These are phyloP conservation scores for Malacoraja senta DNA, from an alignment of 2,797 vertebrate species.

Conservation along the genomic window DNA sequence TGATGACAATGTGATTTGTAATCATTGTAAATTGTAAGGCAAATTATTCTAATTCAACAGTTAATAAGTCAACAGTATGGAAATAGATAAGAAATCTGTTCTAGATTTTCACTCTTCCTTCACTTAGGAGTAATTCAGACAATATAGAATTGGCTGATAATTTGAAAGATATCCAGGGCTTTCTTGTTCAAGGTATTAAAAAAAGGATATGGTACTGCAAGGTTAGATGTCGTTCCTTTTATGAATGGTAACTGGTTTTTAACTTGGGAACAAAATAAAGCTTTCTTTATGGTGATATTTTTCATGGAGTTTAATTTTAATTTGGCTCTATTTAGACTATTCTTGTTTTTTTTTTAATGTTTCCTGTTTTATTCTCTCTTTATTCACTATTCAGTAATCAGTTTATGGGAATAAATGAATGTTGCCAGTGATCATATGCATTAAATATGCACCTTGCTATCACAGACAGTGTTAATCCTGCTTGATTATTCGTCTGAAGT, in stretches of 20 bases:
- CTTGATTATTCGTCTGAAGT: not conserved
- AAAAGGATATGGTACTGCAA: not conserved
- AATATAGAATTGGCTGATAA: not conserved
- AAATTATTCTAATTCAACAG: slow-evolving; percentile 14
- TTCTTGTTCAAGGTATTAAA: not conserved
- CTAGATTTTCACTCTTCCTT: slow-evolving; percentile 20
- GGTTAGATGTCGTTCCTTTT: slow-evolving; percentile 12
- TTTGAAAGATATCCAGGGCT: not conserved
- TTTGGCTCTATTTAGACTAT: not conserved
- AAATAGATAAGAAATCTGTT: not conserved
- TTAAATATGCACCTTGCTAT: too few species aligned
- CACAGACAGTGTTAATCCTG: not conserved
- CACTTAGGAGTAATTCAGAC: slow-evolving; percentile 8
- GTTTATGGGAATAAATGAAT: not conserved
- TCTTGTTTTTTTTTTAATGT: not conserved
- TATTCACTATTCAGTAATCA: not conserved
- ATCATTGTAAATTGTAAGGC: not conserved
- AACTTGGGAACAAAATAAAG: not conserved
- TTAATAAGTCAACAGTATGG: slow-evolving; percentile 1
- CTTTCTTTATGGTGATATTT: not conserved
- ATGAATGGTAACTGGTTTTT: slow-evolving; percentile 4
- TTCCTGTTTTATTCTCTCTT: not conserved
- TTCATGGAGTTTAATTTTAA: not conserved
- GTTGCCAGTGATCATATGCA: not conserved
- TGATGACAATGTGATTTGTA: not conserved